Base-by-base conservation (phyloP, 2,888 invertebrate genomes). In the Apantesis nais region DNA sequence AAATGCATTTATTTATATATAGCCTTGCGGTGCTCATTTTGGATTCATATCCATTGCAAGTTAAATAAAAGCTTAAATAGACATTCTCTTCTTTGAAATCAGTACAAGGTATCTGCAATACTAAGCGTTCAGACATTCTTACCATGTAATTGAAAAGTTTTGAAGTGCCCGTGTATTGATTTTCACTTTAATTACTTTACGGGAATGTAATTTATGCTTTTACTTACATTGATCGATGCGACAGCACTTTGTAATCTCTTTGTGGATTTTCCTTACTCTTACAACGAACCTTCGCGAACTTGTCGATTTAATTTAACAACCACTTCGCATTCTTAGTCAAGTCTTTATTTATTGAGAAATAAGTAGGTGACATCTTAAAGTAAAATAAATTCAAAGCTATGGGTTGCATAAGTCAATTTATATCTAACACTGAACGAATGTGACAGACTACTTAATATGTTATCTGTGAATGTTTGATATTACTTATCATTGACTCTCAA, bases 181-280 rank as follows among this genome's bases (percentile, higher is more conserved):
- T 25, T 58, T 14, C 71, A 70, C 58, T 66, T 66, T 58, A 72
- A 73, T 76, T 73, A 60, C 72, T 72, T 70, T 69, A 41, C 25
- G 52, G 66, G 70, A 76, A 80, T 84, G 84, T 80, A 84, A 86
- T 85, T 87, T 85, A 80, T 79, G 81, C 78, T 82, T 81, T 86
- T 83, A 83, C 85, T 83, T 81, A 83, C 82, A 83, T 83, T 86
- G 88, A 87, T 86, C 83, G 86, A 87, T 87, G 83, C 67, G 79
- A 77, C 74, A 73, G 77, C 74, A 83, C 82, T 84, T 79, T 62
- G 77, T 77, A 74, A 81, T 83, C 73, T 66, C 73, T 69, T 77
- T 79, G 74, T 65, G 58, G 71, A 72, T 70, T 75, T 71, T 68
- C 69, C 72, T 65, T 66, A 63, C 55, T 48, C 71, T 69, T 11